These are phyloP conservation scores for Galeruca laticollis DNA, from an alignment of 2,888 invertebrate species.

Conservation along the genomic window DNA sequence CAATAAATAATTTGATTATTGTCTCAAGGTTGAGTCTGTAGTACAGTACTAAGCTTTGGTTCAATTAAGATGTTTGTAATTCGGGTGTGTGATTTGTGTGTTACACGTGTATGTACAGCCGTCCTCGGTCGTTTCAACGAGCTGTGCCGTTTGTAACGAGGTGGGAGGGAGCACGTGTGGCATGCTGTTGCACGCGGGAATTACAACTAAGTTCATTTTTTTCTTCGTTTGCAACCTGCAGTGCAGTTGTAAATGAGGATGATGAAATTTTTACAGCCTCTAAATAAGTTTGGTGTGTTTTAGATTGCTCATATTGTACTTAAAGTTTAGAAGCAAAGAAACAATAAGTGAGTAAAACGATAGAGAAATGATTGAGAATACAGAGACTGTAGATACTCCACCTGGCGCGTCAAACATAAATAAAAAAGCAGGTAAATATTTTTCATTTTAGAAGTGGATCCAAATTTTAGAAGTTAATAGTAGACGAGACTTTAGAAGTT, in stretches of 20 bases:
- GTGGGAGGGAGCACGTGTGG: slow-evolving; percentile 21
- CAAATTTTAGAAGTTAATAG: not conserved
- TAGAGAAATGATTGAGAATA: not conserved
- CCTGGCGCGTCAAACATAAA: not conserved
- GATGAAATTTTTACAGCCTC: not conserved
- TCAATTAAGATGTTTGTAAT: slow-evolving; percentile 1
- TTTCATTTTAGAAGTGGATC: not conserved
- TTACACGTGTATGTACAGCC: slow-evolving; percentile 16
- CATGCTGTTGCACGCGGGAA: slow-evolving; percentile 9
- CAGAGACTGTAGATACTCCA: not conserved
- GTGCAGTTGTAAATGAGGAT: slow-evolving; percentile 17
- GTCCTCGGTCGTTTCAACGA: slow-evolving; percentile 16
- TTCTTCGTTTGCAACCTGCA: slow-evolving; percentile 18
- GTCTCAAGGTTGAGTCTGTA: slow-evolving; percentile 17
- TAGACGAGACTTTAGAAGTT: not conserved
- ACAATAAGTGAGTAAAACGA: not conserved
- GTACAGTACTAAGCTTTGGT: slow-evolving; percentile 19
- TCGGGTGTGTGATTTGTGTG: slow-evolving; percentile 10
- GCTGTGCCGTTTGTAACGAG: slow-evolving; percentile 12
- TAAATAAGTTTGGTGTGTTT: not conserved
- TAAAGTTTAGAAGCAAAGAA: not conserved
- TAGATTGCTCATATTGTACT: not conserved
- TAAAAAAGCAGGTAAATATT: not conserved
- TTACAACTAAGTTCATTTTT: not conserved
- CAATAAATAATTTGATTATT: slow-evolving; percentile 7